Conservation (phyloP, 2,113 vertebrate genomes). For the Ictalurus punctatus region DNA sequence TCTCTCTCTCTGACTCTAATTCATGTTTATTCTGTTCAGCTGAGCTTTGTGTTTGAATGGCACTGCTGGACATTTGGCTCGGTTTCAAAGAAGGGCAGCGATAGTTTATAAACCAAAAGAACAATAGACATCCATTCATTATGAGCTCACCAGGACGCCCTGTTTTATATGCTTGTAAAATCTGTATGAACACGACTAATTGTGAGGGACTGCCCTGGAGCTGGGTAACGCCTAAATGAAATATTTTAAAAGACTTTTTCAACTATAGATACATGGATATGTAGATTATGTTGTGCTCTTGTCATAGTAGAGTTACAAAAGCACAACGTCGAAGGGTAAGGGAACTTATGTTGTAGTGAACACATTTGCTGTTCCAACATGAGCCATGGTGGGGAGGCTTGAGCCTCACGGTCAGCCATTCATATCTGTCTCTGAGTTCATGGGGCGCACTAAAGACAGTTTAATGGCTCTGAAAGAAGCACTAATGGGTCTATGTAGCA, state of each 20-base stretch:
- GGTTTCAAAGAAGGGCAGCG: slow-evolving; percentile 21
- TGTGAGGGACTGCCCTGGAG: background rate
- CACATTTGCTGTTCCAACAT: slow-evolving; percentile 39
- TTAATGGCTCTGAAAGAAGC: slow-evolving; percentile 67
- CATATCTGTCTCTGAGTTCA: slow-evolving; percentile 64
- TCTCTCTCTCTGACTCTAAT: background rate
- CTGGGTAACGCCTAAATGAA: slow-evolving; percentile 2
- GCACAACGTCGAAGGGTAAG: background rate
- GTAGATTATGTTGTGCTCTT: background rate
- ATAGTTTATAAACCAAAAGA: slow-evolving; percentile 37
- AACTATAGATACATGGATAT: background rate
- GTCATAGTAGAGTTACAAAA: background rate
- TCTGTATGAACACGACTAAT: slow-evolving; percentile 27
- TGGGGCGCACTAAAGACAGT: slow-evolving; percentile 64
- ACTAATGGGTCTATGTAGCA: slow-evolving; percentile 47
- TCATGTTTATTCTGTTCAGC: slow-evolving; percentile 27
- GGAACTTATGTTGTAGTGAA: background rate
- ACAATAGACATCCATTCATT: slow-evolving; percentile 25
- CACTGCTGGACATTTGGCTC: slow-evolving; percentile 31
- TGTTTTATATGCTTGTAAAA: background rate
- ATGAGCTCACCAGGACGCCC: background rate
- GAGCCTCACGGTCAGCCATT: slow-evolving; percentile 61
- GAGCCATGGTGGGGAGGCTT: slow-evolving; percentile 46
- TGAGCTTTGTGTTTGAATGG: slow-evolving; percentile 32
- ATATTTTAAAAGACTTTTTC: background rate